Conservation (phyloP, 2,113 vertebrate species). For the Myrmecobius fasciatus region DNA sequence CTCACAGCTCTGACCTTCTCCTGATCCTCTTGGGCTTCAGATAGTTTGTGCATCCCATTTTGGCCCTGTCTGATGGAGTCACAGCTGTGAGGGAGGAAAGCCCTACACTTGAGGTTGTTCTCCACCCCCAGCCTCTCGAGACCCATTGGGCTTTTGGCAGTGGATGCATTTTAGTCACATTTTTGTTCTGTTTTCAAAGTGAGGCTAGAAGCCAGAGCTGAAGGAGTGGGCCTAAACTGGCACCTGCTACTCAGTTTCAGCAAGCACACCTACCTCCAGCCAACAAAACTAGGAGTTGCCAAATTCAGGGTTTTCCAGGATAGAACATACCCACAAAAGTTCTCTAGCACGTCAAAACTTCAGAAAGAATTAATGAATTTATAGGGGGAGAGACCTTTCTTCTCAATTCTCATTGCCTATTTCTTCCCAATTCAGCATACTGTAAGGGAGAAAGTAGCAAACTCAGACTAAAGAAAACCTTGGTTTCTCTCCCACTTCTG, state of each 20-base stretch:
- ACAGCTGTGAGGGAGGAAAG: background rate
- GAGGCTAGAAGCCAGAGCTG: background rate
- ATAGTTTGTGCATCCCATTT: background rate
- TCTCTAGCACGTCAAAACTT: background rate
- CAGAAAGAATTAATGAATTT: background rate
- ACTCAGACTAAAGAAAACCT: background rate
- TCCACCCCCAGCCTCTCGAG: background rate
- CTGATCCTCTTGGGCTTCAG: background rate
- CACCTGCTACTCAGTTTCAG: background rate
- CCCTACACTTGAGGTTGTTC: background rate
- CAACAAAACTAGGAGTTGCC: background rate
- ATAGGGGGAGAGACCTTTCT: background rate
- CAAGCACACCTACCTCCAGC: background rate
- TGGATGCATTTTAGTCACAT: background rate
- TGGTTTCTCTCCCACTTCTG: background rate
- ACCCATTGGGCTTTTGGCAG: background rate
- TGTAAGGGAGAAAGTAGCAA: background rate
- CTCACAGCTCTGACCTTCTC: background rate
- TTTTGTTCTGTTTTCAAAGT: background rate
- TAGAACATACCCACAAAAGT: background rate
- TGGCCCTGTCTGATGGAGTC: background rate
- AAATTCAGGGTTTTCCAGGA: background rate
- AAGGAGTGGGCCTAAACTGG: background rate
- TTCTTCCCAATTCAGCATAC: background rate
- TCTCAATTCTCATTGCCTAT: background rate